phyloP scores from a whole-genome alignment of 2,797 vertebrate species.

The Chanos chanos region DNA sequence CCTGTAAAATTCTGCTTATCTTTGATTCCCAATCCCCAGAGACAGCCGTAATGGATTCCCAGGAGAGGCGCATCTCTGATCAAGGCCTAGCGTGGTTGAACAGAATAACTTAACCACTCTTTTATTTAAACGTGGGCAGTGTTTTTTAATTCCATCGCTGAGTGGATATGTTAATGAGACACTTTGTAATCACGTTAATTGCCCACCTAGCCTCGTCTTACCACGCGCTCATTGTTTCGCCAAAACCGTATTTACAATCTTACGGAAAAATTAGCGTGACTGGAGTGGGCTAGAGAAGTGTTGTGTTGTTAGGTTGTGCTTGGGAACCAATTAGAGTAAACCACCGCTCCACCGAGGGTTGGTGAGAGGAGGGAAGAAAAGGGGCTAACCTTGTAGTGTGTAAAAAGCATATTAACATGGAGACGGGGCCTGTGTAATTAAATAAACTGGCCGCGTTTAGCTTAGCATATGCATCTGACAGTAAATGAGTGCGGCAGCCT shows the following conservation, averaged over 20 bases:
- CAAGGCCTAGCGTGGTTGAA: slow-evolving; percentile 83
- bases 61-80: slow-evolving; percentile 83
- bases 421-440: slow-evolving; percentile 69
- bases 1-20: slow-evolving; percentile 99
- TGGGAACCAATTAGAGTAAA: slow-evolving; percentile 98
- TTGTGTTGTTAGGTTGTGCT: slow-evolving; percentile 87
- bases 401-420: slow-evolving; percentile 64
- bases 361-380: slow-evolving; percentile 61
- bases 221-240: slow-evolving; percentile 90
- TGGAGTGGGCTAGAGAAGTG: slow-evolving; percentile 77
- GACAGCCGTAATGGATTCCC: slow-evolving; percentile 90
- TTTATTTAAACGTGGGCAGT: slow-evolving; percentile 6
- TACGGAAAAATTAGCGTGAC: slow-evolving; percentile 86
- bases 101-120: slow-evolving; percentile 80
- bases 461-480: slow-evolving; percentile 41
- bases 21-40: slow-evolving; percentile 85
- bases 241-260: slow-evolving; percentile 77
- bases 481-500: slow-evolving; percentile 20
- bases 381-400: slow-evolving; percentile 81
- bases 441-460: slow-evolving; percentile 63
- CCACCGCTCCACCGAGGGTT: slow-evolving; percentile 74
- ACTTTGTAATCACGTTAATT: slow-evolving; percentile 98
- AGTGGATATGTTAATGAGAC: slow-evolving; percentile 96
- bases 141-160: slow-evolving; percentile 54
- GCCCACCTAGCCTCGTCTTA: slow-evolving; percentile 95